Base-by-base conservation (phyloP, 35 echinoderm and acorn worm species). In the Ophiothrix spiculata region DNA sequence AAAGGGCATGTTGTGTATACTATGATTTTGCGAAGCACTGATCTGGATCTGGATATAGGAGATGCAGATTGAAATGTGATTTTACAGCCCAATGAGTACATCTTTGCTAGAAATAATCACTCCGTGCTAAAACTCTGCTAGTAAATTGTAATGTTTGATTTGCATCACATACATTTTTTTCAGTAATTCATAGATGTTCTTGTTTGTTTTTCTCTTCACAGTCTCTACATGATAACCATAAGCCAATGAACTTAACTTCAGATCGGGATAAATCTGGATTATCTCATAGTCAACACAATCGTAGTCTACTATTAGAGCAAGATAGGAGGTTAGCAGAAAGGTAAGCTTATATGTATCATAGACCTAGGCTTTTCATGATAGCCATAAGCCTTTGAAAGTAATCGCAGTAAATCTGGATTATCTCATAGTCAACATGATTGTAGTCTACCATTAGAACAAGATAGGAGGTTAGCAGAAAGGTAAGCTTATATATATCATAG, bases 281-380 rank as follows among this genome's bases (percentile, higher is more conserved):
- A 25, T 56, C 49, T n/a, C n/a, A n/a, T n/a, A n/a, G n/a, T 77
- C 80, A 83, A 60, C 88, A 90, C 37, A 81, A 87, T 36, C 54
- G 92, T 36, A 87, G 89, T 60, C 77, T 89, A 14, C 39, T 90
- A 74, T 73, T 93, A 33, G 87, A 89, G 75, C 92, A 93, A 75
- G 92, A 93, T 39, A 81, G 92, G 46, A 56, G 56, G 23, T 56
- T 86, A 73, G 92, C 87, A 31, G 87, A 93, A 76, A 93, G 92
- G 92, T 93, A 39, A 83, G 64, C 64, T 83, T n/a, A 38, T n/a
- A n/a, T n/a, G n/a, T n/a, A n/a, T n/a, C n/a, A n/a, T n/a, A n/a
- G n/a, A n/a, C n/a, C n/a, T n/a, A 69, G 60, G 17, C 60, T 15
- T 28, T 69, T 15, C 60, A 69, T n/a, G 60, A 69, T 12, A 69